Evolutionary conservation across 2,888 invertebrate species (phyloP).

Genomic region (Spisula subtruncata): DNA sequence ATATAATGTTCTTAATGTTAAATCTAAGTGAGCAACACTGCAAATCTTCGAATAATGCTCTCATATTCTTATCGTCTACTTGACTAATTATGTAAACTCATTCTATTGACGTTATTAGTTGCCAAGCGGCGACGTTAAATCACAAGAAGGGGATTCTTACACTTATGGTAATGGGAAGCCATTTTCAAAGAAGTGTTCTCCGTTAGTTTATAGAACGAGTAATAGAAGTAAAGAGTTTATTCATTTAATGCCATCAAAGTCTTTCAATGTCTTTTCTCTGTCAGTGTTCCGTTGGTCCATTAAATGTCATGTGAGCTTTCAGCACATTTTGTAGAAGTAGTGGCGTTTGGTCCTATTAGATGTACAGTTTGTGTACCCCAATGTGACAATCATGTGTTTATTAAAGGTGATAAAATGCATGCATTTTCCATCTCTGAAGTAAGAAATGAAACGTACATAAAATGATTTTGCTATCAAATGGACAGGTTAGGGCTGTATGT

Average conservation of each 20-base stretch:
- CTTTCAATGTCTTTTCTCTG: background rate
- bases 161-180: background rate
- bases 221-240: background rate
- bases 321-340: too few species aligned
- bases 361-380: too few species aligned
- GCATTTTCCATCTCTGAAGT: too few species aligned
- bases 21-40: background rate
- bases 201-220: background rate
- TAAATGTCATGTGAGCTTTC: too few species aligned
- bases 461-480: too few species aligned
- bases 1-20: conserved; percentile 1
- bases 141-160: background rate
- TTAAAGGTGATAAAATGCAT: too few species aligned
- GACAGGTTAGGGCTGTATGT: too few species aligned
- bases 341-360: too few species aligned
- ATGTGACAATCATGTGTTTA: too few species aligned
- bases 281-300: too few species aligned
- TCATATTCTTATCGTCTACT: background rate
- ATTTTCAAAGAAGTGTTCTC: background rate
- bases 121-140: background rate
- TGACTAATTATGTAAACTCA: conserved; percentile 1
- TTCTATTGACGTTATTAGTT: background rate
- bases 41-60: background rate
- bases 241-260: background rate
- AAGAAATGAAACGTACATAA: too few species aligned